Evolutionary conservation across 2,888 invertebrate genomes (phyloP).

Genomic region (Amphipyra tragopoginis): DNA sequence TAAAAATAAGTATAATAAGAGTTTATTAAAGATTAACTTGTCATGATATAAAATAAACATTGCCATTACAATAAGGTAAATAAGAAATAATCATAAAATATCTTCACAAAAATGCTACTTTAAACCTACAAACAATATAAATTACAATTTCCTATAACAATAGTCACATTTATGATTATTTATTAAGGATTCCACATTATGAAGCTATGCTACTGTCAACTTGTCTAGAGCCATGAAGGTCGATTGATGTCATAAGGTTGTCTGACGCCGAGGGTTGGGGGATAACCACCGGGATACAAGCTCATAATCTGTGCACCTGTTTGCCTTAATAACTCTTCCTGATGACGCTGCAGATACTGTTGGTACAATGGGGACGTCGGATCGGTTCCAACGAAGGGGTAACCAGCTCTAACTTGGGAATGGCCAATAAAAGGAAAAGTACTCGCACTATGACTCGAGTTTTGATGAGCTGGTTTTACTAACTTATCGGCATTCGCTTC

Average conservation of each 20-base stretch:
- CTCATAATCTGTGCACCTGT: conserved; percentile 91
- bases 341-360: conserved; percentile 92
- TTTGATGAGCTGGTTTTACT: conserved; percentile 86
- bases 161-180: conserved; percentile 75
- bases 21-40: conserved; percentile 66
- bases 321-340: conserved; percentile 90
- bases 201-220: conserved; percentile 45
- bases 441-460: conserved; percentile 77
- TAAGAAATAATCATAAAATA: conserved; percentile 69
- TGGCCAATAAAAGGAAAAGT: conserved; percentile 91
- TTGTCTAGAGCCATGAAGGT: conserved; percentile 92
- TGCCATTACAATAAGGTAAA: conserved; percentile 67
- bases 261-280: conserved; percentile 91
- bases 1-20: conserved; percentile 57
- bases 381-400: conserved; percentile 91
- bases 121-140: conserved; percentile 81
- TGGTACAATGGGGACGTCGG: conserved; percentile 92
- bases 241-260: conserved; percentile 93
- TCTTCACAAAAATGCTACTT: conserved; percentile 73
- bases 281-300: conserved; percentile 92
- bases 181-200: conserved; percentile 52
- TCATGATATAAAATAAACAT: conserved; percentile 66
- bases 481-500: conserved; percentile 80
- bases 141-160: conserved; percentile 81
- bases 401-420: conserved; percentile 90